phyloP scores from a whole-genome alignment of 37 sponge, comb jelly and placozoan genomes.

The Bolinopsis microptera region DNA sequence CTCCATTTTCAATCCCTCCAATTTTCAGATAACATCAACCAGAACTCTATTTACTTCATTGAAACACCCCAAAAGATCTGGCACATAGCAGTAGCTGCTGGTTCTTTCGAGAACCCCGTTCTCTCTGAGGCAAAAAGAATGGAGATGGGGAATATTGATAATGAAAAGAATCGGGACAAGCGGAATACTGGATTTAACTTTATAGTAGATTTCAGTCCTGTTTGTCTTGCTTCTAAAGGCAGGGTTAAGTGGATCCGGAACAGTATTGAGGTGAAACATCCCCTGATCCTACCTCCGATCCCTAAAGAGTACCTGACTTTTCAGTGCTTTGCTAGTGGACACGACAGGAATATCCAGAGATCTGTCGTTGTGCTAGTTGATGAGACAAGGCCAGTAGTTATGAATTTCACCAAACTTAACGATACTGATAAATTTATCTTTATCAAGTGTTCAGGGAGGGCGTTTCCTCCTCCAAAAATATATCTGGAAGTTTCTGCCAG shows the following conservation, averaged over 20 bases:
- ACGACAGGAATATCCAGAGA: background rate
- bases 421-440: background rate
- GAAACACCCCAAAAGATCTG: conserved; percentile 13
- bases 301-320: conserved; percentile 4
- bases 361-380: background rate
- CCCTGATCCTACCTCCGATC: background rate
- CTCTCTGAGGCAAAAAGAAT: background rate
- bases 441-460: background rate
- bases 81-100: background rate
- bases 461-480: conserved; percentile 29
- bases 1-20: too few species aligned
- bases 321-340: background rate
- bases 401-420: background rate
- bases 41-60: background rate
- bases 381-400: background rate
- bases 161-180: background rate
- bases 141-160: background rate
- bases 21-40: background rate
- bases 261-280: background rate
- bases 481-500: background rate
- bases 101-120: background rate
- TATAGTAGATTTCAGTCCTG: background rate
- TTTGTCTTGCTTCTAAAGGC: conserved; percentile 10
- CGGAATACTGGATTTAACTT: background rate
- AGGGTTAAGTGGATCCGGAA: background rate